Evolutionary conservation across 2,113 vertebrate species (phyloP).

Genomic region (Eurystomus gularis): DNA sequence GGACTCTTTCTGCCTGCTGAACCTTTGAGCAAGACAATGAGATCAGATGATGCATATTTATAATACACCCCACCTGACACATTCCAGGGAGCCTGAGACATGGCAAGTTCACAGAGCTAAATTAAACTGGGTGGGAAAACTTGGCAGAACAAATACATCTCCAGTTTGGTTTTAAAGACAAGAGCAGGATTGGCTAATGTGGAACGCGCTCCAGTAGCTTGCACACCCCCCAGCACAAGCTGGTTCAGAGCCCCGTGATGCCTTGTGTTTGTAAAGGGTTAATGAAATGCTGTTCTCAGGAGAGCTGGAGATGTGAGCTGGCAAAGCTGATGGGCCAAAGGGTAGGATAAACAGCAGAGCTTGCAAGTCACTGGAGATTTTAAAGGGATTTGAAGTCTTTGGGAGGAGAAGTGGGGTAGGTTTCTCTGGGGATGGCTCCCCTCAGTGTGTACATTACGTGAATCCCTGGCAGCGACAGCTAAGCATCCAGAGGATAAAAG

Average conservation of each 20-base stretch:
- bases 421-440: not conserved
- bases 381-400: not conserved
- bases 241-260: not conserved
- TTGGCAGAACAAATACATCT: constrained; percentile 55
- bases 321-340: not conserved
- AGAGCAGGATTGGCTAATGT: not conserved
- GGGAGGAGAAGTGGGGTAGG: not conserved
- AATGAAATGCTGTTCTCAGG: not conserved
- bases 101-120: constrained; percentile 29
- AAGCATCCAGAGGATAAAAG: not conserved
- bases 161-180: not conserved
- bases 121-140: constrained; percentile 53
- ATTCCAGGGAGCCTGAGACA: constrained; percentile 54
- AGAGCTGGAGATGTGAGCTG: not conserved
- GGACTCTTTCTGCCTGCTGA: not conserved
- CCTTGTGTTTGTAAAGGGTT: constrained; percentile 24
- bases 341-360: not conserved
- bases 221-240: not conserved
- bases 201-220: not conserved
- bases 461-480: not conserved
- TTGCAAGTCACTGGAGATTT: not conserved
- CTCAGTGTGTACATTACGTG: not conserved
- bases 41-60: constrained; percentile 40
- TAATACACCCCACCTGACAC: constrained; percentile 53
- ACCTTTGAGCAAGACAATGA: not conserved